Conservation (phyloP, 2,113 vertebrate genomes). For the Baryphthengus martii region DNA sequence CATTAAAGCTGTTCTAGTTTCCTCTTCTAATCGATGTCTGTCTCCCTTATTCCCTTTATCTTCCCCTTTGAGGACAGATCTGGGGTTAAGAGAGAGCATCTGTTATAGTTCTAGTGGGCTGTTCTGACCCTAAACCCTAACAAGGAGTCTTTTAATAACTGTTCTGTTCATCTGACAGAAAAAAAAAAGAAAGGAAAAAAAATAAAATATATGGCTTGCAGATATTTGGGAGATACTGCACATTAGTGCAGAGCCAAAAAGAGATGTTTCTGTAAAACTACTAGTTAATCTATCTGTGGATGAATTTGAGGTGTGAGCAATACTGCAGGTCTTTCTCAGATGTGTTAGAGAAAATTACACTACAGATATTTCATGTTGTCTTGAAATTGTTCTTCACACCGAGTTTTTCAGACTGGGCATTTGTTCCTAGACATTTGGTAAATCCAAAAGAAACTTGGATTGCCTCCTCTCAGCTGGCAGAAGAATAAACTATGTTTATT, state of each 20-base stretch:
- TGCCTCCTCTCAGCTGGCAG: neutral
- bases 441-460: neutral
- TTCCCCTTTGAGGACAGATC: too few species aligned
- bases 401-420: neutral
- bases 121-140: too few species aligned
- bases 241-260: neutral
- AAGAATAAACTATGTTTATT: neutral
- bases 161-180: neutral
- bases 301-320: neutral
- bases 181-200: neutral
- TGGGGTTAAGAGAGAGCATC: too few species aligned
- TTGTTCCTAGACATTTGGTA: neutral
- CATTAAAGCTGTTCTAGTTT: too few species aligned
- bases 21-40: too few species aligned
- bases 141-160: neutral
- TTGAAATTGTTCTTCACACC: neutral
- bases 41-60: too few species aligned
- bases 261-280: neutral
- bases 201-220: neutral
- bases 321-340: neutral
- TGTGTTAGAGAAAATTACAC: neutral
- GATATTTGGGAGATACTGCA: neutral
- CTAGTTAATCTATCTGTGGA: neutral
- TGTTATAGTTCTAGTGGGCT: too few species aligned
- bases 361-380: neutral